Conservation (phyloP, 2,888 invertebrate species). For the Sipunculus nudus region DNA sequence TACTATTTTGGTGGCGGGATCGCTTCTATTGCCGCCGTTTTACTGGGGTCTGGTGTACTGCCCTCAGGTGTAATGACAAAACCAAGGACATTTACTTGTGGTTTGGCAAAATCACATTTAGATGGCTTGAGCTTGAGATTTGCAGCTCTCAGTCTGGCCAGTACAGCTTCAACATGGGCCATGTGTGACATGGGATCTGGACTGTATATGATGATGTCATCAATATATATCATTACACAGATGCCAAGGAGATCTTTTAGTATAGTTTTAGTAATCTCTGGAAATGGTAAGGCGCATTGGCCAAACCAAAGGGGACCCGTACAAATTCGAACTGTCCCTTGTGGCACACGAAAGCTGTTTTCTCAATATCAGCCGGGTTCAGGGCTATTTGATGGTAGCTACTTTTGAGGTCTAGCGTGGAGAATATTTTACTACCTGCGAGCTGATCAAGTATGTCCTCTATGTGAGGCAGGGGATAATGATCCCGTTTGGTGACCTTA, state of each 20-base stretch:
- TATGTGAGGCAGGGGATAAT: slow-evolving; percentile 12
- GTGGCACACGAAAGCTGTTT: slow-evolving; percentile 20
- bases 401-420: slow-evolving; percentile 11
- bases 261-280: too few relatives aligned
- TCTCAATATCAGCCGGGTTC: neutral
- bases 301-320: slow-evolving; percentile 5
- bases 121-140: too few relatives aligned
- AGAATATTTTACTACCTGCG: slow-evolving; percentile 1
- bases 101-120: too few relatives aligned
- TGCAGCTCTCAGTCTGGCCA: too few relatives aligned
- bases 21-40: slow-evolving; percentile 5
- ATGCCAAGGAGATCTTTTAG: too few relatives aligned
- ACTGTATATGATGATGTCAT: too few relatives aligned
- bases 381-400: slow-evolving; percentile 12
- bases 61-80: too few relatives aligned
- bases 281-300: too few relatives aligned
- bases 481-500: slow-evolving; percentile 6
- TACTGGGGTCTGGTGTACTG: slow-evolving; percentile 15
- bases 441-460: slow-evolving; percentile 17
- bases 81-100: too few relatives aligned
- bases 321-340: slow-evolving; percentile 14
- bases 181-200: too few relatives aligned
- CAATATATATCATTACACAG: too few relatives aligned
- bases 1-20: neutral
- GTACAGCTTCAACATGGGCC: too few relatives aligned